A percentile compares a stretch with the other conserved stretches of the same genome.
Conservation (phyloP, 2,888 invertebrate genomes). For the Halocaridina rubra region DNA sequence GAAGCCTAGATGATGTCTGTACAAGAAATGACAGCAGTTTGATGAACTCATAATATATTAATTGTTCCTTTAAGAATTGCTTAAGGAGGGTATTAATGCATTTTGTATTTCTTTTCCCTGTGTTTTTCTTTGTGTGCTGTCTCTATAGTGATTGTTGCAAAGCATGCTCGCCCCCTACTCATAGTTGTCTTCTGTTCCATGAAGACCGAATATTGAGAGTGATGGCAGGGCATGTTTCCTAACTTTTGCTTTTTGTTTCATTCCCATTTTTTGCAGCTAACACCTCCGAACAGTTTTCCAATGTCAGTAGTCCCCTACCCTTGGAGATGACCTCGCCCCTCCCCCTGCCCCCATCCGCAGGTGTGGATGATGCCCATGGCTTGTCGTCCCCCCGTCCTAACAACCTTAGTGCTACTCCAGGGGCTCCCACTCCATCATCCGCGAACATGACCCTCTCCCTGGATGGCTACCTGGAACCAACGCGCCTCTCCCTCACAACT, state of each 20-base stretch:
- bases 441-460: constrained; percentile 86
- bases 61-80: background rate
- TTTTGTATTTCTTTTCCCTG: background rate
- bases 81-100: background rate
- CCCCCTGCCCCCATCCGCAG: constrained; percentile 63
- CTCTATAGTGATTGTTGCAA: background rate
- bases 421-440: constrained; percentile 83
- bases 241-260: constrained; percentile 20
- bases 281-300: constrained; percentile 64
- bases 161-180: constrained; percentile 10
- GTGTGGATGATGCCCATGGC: constrained; percentile 54
- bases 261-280: constrained; percentile 50
- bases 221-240: constrained; percentile 14
- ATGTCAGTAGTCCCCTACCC: constrained; percentile 72
- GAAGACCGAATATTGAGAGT: background rate
- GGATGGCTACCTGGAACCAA: constrained; percentile 83
- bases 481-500: constrained; percentile 69
- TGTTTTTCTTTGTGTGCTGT: too few species aligned
- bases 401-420: constrained; percentile 63
- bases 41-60: background rate
- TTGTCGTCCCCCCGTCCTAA: constrained; percentile 52
- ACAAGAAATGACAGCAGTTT: background rate
- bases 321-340: constrained; percentile 69
- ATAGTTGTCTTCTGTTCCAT: constrained; percentile 2
- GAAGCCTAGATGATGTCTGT: too few species aligned